phyloP scores from a whole-genome alignment of 2,888 invertebrate species.

The Timandra comae region DNA sequence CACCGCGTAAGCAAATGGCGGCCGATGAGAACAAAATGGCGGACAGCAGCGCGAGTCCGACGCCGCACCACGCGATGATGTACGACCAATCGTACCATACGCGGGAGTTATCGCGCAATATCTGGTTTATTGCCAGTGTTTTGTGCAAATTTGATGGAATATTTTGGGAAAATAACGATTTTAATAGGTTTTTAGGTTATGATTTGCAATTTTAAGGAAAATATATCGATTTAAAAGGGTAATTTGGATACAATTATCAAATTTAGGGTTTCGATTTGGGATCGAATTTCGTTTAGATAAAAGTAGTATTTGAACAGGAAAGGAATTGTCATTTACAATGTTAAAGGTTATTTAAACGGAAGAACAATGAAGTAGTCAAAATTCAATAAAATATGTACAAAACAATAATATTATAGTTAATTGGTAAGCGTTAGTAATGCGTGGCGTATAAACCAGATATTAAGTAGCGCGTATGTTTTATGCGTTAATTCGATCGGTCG shows the following conservation, averaged over 20 bases:
- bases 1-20: conserved; percentile 95
- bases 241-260: too few relatives aligned
- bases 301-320: too few relatives aligned
- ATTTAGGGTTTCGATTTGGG: too few relatives aligned
- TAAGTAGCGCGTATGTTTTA: conserved; percentile 59
- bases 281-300: too few relatives aligned
- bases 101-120: conserved; percentile 89
- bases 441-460: conserved; percentile 73
- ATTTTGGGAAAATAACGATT: neutral
- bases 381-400: too few relatives aligned
- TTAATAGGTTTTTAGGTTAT: too few relatives aligned
- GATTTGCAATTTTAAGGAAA: conserved; percentile 11
- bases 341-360: too few relatives aligned
- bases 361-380: too few relatives aligned
- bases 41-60: conserved; percentile 92
- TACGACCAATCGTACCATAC: conserved; percentile 97
- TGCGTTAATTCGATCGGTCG: conserved; percentile 58
- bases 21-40: conserved; percentile 95
- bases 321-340: too few relatives aligned
- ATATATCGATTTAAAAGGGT: conserved; percentile 14
- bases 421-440: conserved; percentile 69
- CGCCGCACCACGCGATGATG: conserved; percentile 97
- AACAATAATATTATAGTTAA: conserved; percentile 39
- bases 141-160: conserved; percentile 2
- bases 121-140: conserved; percentile 77